A percentile compares a stretch with the other conserved stretches of the same genome.
phyloP scores from a whole-genome alignment of 2,888 invertebrate genomes.

The Micoletzkya japonica region DNA sequence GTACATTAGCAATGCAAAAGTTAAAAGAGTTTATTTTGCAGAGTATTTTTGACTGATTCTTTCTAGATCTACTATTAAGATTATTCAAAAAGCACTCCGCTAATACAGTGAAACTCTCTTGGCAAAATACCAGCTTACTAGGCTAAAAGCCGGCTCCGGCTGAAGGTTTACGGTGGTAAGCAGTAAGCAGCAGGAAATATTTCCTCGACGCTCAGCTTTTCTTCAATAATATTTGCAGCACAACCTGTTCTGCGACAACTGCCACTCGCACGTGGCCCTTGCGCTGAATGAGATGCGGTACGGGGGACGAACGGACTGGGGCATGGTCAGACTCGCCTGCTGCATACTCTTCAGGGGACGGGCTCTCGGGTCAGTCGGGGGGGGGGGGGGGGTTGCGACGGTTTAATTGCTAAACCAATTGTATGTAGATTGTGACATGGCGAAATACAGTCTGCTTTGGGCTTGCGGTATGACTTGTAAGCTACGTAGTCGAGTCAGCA shows the following conservation, averaged over 20 bases:
- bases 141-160: too few species aligned
- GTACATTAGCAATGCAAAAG: too few species aligned
- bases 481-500: too few species aligned
- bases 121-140: background rate
- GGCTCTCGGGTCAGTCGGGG: conserved; percentile 66
- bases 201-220: too few species aligned
- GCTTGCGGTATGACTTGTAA: too few species aligned
- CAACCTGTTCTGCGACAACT: conserved; percentile 93
- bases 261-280: conserved; percentile 93
- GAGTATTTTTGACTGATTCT: background rate
- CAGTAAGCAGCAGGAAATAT: too few species aligned
- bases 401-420: background rate
- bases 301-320: conserved; percentile 65
- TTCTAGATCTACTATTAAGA: background rate
- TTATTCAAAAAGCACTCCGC: too few species aligned
- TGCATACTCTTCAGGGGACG: conserved; percentile 65
- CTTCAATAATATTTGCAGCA: conserved; percentile 78
- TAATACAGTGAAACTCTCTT: too few species aligned
- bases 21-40: background rate
- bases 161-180: too few species aligned
- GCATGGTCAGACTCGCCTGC: conserved; percentile 67
- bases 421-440: background rate
- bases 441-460: too few species aligned
- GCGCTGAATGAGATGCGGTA: conserved; percentile 91
- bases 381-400: too few species aligned